A percentile compares a stretch with the other conserved stretches of the same genome.
Conservation (phyloP, 2,888 invertebrate species). For the Acrobasis repandana region DNA sequence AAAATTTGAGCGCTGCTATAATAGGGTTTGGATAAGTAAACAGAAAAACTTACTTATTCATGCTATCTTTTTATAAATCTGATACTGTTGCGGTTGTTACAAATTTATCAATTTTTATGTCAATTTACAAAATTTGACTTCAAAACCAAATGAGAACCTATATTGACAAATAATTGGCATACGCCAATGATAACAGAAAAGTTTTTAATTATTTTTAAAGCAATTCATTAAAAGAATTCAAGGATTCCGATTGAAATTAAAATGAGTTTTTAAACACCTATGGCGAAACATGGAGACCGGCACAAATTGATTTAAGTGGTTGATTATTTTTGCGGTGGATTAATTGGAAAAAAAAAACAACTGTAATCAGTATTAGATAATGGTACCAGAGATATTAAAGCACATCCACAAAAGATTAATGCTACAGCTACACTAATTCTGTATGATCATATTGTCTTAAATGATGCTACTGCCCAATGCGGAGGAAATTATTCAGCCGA, state of each 20-base stretch:
- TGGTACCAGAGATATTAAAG: neutral
- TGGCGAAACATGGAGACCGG: neutral
- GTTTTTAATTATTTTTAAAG: neutral
- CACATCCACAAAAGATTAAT: neutral
- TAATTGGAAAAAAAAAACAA: neutral
- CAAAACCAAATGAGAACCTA: no score
- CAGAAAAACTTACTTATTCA: neutral
- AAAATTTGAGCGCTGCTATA: conserved; percentile 16
- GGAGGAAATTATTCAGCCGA: neutral
- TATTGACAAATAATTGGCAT: no score
- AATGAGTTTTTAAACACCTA: neutral
- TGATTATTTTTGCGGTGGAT: neutral
- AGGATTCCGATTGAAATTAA: neutral
- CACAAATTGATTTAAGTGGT: neutral
- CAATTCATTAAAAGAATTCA: neutral
- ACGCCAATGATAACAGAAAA: neutral
- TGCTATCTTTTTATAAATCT: conserved; percentile 1
- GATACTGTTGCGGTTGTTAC: neutral
- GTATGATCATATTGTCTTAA: neutral
- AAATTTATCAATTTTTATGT: neutral
- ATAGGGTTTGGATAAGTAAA: neutral
- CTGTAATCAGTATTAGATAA: neutral
- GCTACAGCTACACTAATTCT: neutral
- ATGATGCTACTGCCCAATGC: neutral
- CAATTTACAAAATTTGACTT: neutral